Percentiles rank a stretch among this genome's conserved stretches.
Evolutionary conservation across 2,888 invertebrate species (phyloP).

Genomic region (Tenthredo scrophulariae): DNA sequence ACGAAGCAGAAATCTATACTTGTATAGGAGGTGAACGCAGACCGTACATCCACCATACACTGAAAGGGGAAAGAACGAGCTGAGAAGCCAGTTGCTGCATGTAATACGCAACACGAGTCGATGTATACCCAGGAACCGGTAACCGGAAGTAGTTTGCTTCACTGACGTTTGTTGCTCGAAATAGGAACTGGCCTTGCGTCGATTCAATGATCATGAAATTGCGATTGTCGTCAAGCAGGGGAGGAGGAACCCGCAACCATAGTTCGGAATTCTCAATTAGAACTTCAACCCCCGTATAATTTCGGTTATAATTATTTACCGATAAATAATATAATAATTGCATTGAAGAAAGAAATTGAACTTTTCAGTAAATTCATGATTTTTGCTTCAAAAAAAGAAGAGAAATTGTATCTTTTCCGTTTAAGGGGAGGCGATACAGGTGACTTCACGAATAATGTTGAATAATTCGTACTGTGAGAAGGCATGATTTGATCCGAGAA

Average conservation of each 20-base stretch:
- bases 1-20: conserved; percentile 26
- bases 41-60: background rate
- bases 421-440: too few species aligned
- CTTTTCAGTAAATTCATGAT: too few species aligned
- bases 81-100: conserved; percentile 32
- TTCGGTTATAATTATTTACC: background rate
- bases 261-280: background rate
- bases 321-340: conserved; percentile 2
- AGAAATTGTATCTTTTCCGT: too few species aligned
- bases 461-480: too few species aligned
- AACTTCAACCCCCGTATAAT: background rate
- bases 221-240: conserved; percentile 9
- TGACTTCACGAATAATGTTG: too few species aligned
- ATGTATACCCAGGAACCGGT: conserved; percentile 32
- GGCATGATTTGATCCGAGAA: too few species aligned
- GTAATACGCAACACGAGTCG: conserved; percentile 43
- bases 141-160: conserved; percentile 52
- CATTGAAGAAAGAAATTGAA: background rate
- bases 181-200: conserved; percentile 48
- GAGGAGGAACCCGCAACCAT: background rate
- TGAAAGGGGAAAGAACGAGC: background rate
- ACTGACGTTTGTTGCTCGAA: conserved; percentile 44
- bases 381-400: too few species aligned
- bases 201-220: conserved; percentile 53
- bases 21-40: background rate